A percentile compares a stretch with the other conserved stretches of the same genome.
Conservation (phyloP, 2,888 invertebrate species). For the Lasius fuliginosus region DNA sequence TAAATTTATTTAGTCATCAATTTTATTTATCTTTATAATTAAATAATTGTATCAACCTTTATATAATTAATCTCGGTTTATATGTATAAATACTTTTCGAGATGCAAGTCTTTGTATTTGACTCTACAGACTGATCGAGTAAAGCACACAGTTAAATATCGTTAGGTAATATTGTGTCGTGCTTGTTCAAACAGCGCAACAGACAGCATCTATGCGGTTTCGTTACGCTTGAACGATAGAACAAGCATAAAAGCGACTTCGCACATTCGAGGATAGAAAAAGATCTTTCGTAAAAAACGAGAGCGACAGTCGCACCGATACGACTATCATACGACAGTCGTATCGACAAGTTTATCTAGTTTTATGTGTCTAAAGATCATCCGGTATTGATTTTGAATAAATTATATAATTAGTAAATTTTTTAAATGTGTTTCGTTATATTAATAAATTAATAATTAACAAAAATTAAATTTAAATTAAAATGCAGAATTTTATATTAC, state of each 20-base stretch:
- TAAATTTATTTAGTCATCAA: neutral
- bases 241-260: conserved; percentile 67
- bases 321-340: neutral
- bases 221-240: conserved; percentile 73
- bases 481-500: neutral
- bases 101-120: neutral
- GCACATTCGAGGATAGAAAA: conserved; percentile 51
- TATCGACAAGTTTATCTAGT: neutral
- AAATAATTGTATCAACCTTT: neutral
- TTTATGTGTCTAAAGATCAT: neutral
- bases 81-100: neutral
- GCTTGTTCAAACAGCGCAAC: conserved; percentile 68
- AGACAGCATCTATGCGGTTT: conserved; percentile 73
- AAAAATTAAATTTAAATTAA: neutral
- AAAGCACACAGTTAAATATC: conserved; percentile 44
- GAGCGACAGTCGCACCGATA: conserved; percentile 18
- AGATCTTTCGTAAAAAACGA: conserved; percentile 59
- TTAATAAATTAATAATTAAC: neutral
- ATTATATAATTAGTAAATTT: neutral
- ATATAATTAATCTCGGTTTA: neutral
- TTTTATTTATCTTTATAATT: conserved; percentile 5
- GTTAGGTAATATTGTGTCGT: conserved; percentile 44
- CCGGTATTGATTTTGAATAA: neutral
- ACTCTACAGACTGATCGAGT: neutral
- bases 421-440: neutral